Conservation (phyloP, 2,797 vertebrate species). For the Antennarius maculatus region DNA sequence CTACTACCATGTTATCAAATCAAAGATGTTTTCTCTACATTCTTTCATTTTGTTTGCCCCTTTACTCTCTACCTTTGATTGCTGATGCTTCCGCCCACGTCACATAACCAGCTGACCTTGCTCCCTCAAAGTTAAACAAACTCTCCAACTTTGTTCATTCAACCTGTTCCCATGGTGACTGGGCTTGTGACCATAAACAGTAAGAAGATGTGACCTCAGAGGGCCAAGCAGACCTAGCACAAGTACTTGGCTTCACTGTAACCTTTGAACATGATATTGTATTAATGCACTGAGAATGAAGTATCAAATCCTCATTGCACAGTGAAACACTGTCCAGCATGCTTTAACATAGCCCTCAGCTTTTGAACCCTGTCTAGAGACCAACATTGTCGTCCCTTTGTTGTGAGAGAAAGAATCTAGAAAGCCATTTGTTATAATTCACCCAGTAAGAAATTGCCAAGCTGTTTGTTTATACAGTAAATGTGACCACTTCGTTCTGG, state of each 20-base stretch:
- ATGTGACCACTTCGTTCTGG: slow-evolving; percentile 20
- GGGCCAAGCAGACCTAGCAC: slow-evolving; percentile 19
- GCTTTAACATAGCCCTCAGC: slow-evolving; percentile 72
- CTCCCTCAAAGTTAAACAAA: slow-evolving; percentile 86
- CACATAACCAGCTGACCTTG: slow-evolving; percentile 84
- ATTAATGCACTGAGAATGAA: slow-evolving; percentile 81
- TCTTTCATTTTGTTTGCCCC: slow-evolving; percentile 17
- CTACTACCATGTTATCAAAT: slow-evolving; percentile 26
- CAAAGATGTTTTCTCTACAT: slow-evolving; percentile 25
- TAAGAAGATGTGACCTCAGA: slow-evolving; percentile 33
- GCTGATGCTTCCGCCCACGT: slow-evolving; percentile 69
- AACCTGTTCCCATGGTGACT: slow-evolving; percentile 71
- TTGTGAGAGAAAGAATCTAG: slow-evolving; percentile 5
- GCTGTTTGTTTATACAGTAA: slow-evolving; percentile 36
- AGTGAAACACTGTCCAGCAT: slow-evolving; percentile 83
- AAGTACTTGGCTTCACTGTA: slow-evolving; percentile 70
- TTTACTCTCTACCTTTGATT: slow-evolving; percentile 19
- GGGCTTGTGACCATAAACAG: slow-evolving; percentile 82
- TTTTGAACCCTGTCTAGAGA: slow-evolving; percentile 65
- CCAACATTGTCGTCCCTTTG: slow-evolving; percentile 25
- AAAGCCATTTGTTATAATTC: slow-evolving; percentile 42
- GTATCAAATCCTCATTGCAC: slow-evolving; percentile 74
- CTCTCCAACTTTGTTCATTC: slow-evolving; percentile 79
- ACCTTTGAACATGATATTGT: slow-evolving; percentile 78
- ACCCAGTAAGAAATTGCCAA: slow-evolving; percentile 41